Evolutionary conservation across 2,113 vertebrate species (phyloP).

Genomic region (Cyprinodon brontotheroides): DNA sequence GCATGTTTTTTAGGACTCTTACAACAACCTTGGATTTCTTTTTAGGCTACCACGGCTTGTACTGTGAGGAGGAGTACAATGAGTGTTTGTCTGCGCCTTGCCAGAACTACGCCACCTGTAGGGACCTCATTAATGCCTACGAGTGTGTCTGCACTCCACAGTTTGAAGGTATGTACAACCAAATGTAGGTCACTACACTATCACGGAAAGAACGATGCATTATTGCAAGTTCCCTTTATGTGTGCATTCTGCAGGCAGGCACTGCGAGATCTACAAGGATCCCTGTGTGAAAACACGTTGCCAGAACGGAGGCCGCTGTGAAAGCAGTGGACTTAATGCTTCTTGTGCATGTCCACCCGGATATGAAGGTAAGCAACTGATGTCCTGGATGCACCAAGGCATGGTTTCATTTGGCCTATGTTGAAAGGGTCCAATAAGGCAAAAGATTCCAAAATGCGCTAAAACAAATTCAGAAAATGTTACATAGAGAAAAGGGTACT

Average conservation of each 20-base stretch:
- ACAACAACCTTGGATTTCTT: slow-evolving; percentile 34
- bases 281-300: slow-evolving; percentile 90
- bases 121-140: slow-evolving; percentile 89
- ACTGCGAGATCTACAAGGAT: slow-evolving; percentile 94
- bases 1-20: not conserved
- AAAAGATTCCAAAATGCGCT: not conserved
- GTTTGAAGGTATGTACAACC: slow-evolving; percentile 84
- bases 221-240: not conserved
- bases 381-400: too few relatives aligned
- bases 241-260: slow-evolving; percentile 78
- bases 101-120: slow-evolving; percentile 93
- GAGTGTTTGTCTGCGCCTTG: slow-evolving; percentile 95
- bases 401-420: not conserved
- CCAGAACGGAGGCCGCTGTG: slow-evolving; percentile 91
- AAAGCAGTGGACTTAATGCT: slow-evolving; percentile 85
- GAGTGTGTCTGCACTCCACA: slow-evolving; percentile 90
- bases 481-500: not conserved
- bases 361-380: slow-evolving; percentile 80
- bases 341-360: slow-evolving; percentile 89
- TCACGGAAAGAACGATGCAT: not conserved
- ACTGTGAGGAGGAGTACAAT: slow-evolving; percentile 96
- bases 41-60: slow-evolving; percentile 94
- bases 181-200: not conserved
- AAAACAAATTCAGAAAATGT: not conserved
- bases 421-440: not conserved